A percentile compares a stretch with the other conserved stretches of the same genome.
These are phyloP conservation scores for Caenorhabditis imperialis DNA, from an alignment of 2,888 invertebrate species.

Conservation along the genomic window DNA sequence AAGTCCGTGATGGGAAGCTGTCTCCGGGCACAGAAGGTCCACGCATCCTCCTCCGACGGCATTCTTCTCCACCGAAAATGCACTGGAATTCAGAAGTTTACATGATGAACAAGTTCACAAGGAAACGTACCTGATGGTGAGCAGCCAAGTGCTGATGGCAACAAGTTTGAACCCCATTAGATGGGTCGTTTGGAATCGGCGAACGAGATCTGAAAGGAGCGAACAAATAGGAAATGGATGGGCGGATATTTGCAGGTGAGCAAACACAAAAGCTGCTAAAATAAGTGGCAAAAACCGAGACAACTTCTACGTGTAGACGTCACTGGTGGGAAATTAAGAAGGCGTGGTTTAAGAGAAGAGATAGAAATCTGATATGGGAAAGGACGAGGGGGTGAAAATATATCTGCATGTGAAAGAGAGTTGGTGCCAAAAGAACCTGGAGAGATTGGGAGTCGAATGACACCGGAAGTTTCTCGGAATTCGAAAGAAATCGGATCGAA, in stretches of 20 bases:
- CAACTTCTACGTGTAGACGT: no score
- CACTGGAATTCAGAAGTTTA: slow-evolving; percentile 36
- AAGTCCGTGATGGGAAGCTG: slow-evolving; percentile 59
- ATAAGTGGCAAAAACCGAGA: slow-evolving; percentile 8
- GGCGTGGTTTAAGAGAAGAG: slow-evolving; percentile 21
- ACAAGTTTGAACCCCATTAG: slow-evolving; percentile 51
- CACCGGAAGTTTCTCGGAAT: slow-evolving; percentile 28
- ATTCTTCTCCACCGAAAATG: slow-evolving; percentile 59
- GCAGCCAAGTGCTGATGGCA: slow-evolving; percentile 42
- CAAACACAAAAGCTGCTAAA: slow-evolving; percentile 43
- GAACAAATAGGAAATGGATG: slow-evolving; percentile 23
- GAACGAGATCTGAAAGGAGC: slow-evolving; percentile 33
- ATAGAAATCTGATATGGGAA: slow-evolving; percentile 22
- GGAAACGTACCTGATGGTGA: slow-evolving; percentile 32
- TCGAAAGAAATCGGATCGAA: not conserved
- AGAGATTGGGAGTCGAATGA: slow-evolving; percentile 30
- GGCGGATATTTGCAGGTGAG: slow-evolving; percentile 26
- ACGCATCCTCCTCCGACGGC: slow-evolving; percentile 56
- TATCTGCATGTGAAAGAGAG: slow-evolving; percentile 42
- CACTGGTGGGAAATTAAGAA: slow-evolving; percentile 24
- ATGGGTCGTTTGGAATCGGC: slow-evolving; percentile 26
- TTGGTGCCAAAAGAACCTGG: slow-evolving; percentile 39
- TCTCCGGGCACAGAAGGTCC: slow-evolving; percentile 64
- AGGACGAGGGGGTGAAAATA: slow-evolving; percentile 32
- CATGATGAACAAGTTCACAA: not conserved